Evolutionary conservation across 2,888 invertebrate genomes (phyloP).

Genomic region (Melanchra persicariae): DNA sequence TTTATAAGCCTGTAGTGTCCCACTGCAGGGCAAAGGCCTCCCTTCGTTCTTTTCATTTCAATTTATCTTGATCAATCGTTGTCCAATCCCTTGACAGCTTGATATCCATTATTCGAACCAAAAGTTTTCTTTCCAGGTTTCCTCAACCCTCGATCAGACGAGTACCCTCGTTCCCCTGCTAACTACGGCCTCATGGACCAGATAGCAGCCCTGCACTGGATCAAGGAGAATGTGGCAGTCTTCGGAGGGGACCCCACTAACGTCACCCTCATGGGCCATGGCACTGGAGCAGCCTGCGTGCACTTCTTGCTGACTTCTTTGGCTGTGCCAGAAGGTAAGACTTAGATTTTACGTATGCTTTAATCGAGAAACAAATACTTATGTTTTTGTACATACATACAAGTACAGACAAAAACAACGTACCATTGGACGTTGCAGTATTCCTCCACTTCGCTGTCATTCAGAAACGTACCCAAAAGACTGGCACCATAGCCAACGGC

Average conservation of each 20-base stretch:
- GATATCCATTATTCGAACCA: background rate
- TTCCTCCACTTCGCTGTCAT: no score
- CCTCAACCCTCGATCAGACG: constrained; percentile 96
- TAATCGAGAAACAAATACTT: no score
- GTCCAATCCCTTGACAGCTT: background rate
- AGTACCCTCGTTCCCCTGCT: constrained; percentile 95
- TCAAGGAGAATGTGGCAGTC: constrained; percentile 98
- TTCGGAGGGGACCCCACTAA: constrained; percentile 98
- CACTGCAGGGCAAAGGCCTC: no score
- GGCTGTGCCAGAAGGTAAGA: constrained; percentile 97
- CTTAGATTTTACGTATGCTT: background rate
- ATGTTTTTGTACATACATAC: no score
- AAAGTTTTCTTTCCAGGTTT: constrained; percentile 92
- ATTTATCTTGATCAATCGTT: no score
- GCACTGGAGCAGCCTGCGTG: constrained; percentile 98
- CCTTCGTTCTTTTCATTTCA: no score
- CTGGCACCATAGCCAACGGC: no score
- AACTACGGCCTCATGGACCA: constrained; percentile 99
- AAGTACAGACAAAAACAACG: no score
- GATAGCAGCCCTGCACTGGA: constrained; percentile 98
- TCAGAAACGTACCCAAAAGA: no score
- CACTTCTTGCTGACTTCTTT: constrained; percentile 98
- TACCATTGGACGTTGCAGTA: no score
- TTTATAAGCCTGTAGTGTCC: no score
- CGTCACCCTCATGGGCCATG: constrained; percentile 98